Evolutionary conservation across 92 coral and sea anemone genomes (phyloP).

Genomic region (Zoanthus gigantus): DNA sequence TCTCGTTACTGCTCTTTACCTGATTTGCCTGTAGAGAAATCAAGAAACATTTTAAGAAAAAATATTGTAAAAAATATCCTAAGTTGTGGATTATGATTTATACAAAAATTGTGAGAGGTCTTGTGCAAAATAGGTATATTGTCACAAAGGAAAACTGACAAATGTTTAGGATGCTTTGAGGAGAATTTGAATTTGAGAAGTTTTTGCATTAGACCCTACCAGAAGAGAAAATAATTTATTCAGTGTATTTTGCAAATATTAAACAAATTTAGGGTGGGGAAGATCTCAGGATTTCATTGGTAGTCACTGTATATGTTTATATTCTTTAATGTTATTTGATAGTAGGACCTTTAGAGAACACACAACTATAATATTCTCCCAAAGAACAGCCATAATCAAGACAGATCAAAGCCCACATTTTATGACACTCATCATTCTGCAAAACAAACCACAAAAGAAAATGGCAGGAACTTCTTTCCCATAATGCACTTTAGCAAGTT

Average conservation of each 20-base stretch:
- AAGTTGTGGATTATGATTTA: not conserved
- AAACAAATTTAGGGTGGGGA: not conserved
- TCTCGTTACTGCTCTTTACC: slow-evolving; percentile 14
- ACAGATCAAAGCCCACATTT: slow-evolving; percentile 20
- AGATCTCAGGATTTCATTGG: not conserved
- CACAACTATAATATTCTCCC: slow-evolving; percentile 15
- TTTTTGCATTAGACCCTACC: not conserved
- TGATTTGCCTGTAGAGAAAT: slow-evolving; percentile 14
- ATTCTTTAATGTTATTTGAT: not conserved
- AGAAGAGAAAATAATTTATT: not conserved
- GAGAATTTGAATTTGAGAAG: not conserved
- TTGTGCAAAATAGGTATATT: not conserved
- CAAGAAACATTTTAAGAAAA: slow-evolving; percentile 17
- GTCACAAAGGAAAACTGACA: not conserved
- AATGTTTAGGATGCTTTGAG: not conserved
- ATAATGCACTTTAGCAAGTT: not conserved
- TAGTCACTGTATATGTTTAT: not conserved
- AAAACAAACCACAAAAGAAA: slow-evolving; percentile 9
- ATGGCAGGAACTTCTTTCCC: slow-evolving; percentile 19
- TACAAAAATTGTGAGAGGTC: not conserved
- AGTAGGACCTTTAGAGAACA: not conserved
- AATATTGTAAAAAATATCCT: not conserved
- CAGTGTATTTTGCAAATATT: not conserved
- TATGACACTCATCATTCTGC: slow-evolving; percentile 10
- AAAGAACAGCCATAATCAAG: slow-evolving; percentile 22